Evolutionary conservation across 2,113 vertebrate genomes (phyloP), one percentile per base, ranked within the genome.

Genomic region (Menidia beryllina): DNA sequence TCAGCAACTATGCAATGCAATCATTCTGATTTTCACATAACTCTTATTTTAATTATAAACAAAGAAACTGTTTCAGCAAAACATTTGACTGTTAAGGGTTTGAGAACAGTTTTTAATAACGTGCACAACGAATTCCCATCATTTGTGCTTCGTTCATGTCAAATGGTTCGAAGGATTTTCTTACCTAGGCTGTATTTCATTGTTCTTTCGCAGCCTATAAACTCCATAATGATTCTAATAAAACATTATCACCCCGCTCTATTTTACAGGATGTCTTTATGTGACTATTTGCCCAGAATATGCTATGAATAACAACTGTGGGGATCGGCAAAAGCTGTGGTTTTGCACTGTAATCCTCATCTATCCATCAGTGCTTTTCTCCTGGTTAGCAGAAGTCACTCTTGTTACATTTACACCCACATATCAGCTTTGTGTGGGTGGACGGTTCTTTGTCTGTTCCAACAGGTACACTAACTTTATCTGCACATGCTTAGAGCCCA

Each of bases 371-470:
- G 12, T 61, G 30, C 14, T 41, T 55, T 58, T 59, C 61, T 57
- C 60, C 61, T 34, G 60, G 15, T 52, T 41, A 75, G 52, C 54
- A 62, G 4, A 38, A 72, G 52, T 27, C 54, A 56, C 19, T 15
- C 41, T 17, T 48, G 34, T 49, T 69, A 38, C 64, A 61, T 65
- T 81, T 61, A 79, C 77, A 26, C 82, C 84, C 74, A 79, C 84
- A 38, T 26, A 27, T 74, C 52, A 51, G 50, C 39, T 56, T 67
- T 43, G 60, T 52, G 82, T 74, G 78, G 82, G 75, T 68, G 61
- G 68, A 62, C 55, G 78, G 73, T 77, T 84, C 69, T 80, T 74
- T 63, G 56, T 80, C 73, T 83, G 62, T 62, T 77, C 62, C 69
- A 76, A 61, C 72, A 79, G 78, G 69, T 79, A 77, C 79, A 72